Evolutionary conservation across 1,140 invertebrate genomes (phyloP), one percentile per base, ranked within the genome.

Genomic region (Eulimnadia texana): DNA sequence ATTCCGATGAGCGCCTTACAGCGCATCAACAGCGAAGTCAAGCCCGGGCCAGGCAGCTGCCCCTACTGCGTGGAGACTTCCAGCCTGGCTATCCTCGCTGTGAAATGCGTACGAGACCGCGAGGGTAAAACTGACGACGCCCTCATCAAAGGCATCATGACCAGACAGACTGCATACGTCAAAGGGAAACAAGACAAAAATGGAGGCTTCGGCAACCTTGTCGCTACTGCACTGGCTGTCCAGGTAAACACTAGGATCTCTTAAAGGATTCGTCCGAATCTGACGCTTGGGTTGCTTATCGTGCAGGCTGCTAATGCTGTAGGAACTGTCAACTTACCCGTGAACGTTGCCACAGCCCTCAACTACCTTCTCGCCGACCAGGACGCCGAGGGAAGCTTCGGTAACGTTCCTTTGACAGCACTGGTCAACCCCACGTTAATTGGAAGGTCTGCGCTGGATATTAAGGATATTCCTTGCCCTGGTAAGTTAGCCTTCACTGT

Each of bases 111-210:
- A n/a, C 42, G 42, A 3, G 42, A 60, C 6, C 33, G n/a, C n/a
- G n/a, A n/a, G n/a, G n/a, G 16, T 42, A 6, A 16, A 42, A 6
- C 33, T 42, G 33, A 42, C 16, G 33, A 42, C 16, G 33, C 33
- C 16, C 33, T 42, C 6, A 16, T 42, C 33, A 42, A 53, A 19
- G 62, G 62, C 10, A 29, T 63, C 27, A 59, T 49, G 22, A 63
- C 62, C 6, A 47, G 62, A 6, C 62, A 63, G 11, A 63, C 50
- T 19, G 62, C 62, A 2, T 63, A 60, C 25, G 49, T 63, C 20
- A 63, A 60, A 47, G 62, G 58, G 6, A 63, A 63, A 23, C 62
- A 63, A 53, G 57, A 63, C 10, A 58, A 59, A 28, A 57, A 63
- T 22, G 62, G 62, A 33, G 56, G 62, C 22, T 63, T 63, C 25